These are phyloP conservation scores for Clupea harengus DNA, from an alignment of 2,113 vertebrate genomes.

Conservation along the genomic window DNA sequence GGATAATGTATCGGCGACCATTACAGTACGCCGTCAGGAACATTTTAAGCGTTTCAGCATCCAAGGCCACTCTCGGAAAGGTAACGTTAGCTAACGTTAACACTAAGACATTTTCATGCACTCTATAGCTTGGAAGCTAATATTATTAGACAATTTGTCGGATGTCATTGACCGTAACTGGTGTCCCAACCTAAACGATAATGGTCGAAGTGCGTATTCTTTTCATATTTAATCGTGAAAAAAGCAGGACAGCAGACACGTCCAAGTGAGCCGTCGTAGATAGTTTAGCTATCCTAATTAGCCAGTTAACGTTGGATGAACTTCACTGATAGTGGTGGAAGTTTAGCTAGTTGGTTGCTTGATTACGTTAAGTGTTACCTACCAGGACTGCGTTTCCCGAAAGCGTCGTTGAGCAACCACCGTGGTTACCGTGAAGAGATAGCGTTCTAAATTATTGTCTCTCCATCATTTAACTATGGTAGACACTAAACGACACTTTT, in stretches of 20 bases:
- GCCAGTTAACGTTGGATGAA: neutral
- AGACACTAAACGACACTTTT: too few relatives aligned
- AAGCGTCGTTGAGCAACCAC: too few relatives aligned
- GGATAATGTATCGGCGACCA: slow-evolving; percentile 71
- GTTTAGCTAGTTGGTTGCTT: neutral
- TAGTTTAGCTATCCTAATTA: neutral
- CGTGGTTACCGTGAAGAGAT: too few relatives aligned
- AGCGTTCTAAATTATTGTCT: too few relatives aligned
- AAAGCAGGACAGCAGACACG: neutral
- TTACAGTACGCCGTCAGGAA: slow-evolving; percentile 61
- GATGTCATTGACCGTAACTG: neutral
- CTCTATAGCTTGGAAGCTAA: neutral
- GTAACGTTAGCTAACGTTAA: slow-evolving; percentile 49
- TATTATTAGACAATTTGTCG: neutral
- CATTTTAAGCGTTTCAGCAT: slow-evolving; percentile 39
- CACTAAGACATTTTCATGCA: neutral
- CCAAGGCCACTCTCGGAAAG: slow-evolving; percentile 56
- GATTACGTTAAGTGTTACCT: neutral
- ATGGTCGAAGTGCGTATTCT: neutral
- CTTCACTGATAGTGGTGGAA: neutral
- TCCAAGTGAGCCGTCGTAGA: neutral
- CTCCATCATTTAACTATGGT: too few relatives aligned
- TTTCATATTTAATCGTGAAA: neutral
- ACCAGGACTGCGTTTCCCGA: too few relatives aligned
- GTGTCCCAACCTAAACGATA: neutral